A percentile compares a stretch with the other conserved stretches of the same genome.
Conservation (phyloP, 2,113 vertebrate species). For the Dendrocopos noguchii region DNA sequence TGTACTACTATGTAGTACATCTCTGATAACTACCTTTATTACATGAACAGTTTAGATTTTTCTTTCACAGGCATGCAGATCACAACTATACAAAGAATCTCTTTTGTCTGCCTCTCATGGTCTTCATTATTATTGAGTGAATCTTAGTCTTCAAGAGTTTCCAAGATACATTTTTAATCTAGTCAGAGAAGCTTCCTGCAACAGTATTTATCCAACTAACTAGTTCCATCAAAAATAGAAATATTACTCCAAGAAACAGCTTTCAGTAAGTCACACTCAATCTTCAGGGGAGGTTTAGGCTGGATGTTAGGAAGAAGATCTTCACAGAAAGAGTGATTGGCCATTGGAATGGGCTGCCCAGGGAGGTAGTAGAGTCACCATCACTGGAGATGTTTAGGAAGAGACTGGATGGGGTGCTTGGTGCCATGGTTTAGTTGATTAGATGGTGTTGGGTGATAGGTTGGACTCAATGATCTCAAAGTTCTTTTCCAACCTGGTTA, state of each 20-base stretch:
- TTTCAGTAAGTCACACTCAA: no score
- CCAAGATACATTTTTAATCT: background rate
- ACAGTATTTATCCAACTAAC: background rate
- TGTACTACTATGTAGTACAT: constrained; percentile 31
- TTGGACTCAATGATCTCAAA: no score
- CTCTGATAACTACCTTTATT: constrained; percentile 52
- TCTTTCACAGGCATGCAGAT: background rate
- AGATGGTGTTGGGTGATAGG: no score
- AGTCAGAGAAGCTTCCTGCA: background rate
- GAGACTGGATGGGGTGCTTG: no score
- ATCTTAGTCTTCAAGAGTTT: background rate
- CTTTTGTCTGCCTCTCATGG: background rate
- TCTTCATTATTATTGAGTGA: background rate
- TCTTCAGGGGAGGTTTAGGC: no score
- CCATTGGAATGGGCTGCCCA: no score
- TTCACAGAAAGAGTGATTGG: no score
- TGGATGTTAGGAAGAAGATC: no score
- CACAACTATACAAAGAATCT: background rate
- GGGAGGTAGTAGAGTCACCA: no score
- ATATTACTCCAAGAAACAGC: background rate
- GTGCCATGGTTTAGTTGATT: no score
- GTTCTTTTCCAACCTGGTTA: no score
- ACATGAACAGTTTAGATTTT: background rate
- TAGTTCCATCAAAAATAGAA: background rate
- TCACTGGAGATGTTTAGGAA: no score